Conservation (phyloP, 1,140 invertebrate species). For the Procambarus virginalis region DNA sequence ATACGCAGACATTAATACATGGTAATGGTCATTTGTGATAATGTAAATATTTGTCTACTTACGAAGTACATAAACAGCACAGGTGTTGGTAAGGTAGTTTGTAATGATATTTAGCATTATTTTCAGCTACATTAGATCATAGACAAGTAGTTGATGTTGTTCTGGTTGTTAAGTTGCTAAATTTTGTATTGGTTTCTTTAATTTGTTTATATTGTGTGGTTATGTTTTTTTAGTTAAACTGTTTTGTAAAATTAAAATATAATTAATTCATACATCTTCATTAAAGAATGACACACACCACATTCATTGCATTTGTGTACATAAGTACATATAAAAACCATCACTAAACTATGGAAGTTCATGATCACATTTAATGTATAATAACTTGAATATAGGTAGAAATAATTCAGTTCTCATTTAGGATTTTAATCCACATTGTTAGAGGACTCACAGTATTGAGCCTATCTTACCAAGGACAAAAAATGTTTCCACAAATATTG, state of each 20-base stretch:
- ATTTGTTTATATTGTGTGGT: neutral
- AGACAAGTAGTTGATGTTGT: slow-evolving; percentile 16
- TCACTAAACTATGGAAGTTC: neutral
- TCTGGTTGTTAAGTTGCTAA: neutral
- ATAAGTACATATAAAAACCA: neutral
- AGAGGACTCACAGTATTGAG: too few relatives aligned
- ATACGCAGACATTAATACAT: neutral
- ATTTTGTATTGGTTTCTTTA: neutral
- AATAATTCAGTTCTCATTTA: neutral
- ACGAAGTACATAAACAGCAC: neutral
- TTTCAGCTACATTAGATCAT: neutral
- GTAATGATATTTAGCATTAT: neutral
- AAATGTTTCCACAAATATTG: neutral
- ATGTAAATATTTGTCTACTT: neutral
- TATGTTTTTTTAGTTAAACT: neutral
- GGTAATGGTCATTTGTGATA: neutral
- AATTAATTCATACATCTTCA: neutral
- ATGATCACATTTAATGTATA: neutral
- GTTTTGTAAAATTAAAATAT: neutral
- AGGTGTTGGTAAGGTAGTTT: neutral
- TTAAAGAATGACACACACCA: neutral
- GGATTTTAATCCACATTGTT: neutral
- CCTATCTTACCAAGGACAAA: neutral
- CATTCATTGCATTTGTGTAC: neutral
- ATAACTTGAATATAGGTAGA: neutral